Conservation (phyloP, 2,797 vertebrate genomes). For the Enteromius trimaculatus region DNA sequence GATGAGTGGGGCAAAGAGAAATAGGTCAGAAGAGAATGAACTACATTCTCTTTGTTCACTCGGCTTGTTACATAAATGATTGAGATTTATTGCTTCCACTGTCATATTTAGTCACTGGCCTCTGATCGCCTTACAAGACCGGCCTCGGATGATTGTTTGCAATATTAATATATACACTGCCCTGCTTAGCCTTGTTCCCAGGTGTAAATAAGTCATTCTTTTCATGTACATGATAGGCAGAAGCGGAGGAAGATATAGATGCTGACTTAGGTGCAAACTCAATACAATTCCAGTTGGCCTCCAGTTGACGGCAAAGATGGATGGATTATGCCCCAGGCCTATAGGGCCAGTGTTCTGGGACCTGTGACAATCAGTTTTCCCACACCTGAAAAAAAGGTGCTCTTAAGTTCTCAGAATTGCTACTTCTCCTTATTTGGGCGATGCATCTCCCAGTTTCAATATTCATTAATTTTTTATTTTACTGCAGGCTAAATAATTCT, state of each 20-base stretch:
- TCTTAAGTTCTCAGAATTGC: slow-evolving; percentile 4
- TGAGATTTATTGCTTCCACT: slow-evolving; percentile 46
- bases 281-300: slow-evolving; percentile 15
- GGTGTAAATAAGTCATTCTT: slow-evolving; percentile 41
- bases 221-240: slow-evolving; percentile 26
- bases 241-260: slow-evolving; percentile 18
- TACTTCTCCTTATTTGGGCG: neutral
- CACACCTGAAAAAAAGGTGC: slow-evolving; percentile 18
- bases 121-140: slow-evolving; percentile 15
- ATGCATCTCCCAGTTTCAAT: slow-evolving; percentile 5
- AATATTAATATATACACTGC: slow-evolving; percentile 42
- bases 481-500: slow-evolving; percentile 10
- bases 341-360: neutral
- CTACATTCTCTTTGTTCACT: slow-evolving; percentile 61
- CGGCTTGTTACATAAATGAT: slow-evolving; percentile 61
- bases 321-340: slow-evolving; percentile 10
- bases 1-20: slow-evolving; percentile 59
- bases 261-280: slow-evolving; percentile 37
- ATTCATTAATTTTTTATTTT: slow-evolving; percentile 6
- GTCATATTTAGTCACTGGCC: slow-evolving; percentile 48
- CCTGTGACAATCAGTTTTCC: slow-evolving; percentile 11
- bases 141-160: slow-evolving; percentile 36
- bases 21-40: slow-evolving; percentile 66
- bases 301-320: neutral
- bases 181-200: slow-evolving; percentile 26